Conservation (phyloP, 1,140 invertebrate genomes). For the Lepidurus arcticus region DNA sequence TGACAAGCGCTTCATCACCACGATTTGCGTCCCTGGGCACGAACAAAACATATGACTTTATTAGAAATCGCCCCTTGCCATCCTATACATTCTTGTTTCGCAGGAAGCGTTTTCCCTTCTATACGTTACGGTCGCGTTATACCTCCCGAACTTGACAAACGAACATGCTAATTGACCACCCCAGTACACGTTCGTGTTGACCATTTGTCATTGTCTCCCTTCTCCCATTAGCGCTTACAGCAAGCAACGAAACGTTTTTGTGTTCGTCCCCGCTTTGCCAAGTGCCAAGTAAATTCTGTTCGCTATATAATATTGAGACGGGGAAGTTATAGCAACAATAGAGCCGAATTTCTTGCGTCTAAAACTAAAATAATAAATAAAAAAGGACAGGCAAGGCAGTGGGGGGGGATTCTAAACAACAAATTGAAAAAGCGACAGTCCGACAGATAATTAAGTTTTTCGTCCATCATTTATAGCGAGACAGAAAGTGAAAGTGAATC, state of each 20-base stretch:
- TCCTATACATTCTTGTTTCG: background rate
- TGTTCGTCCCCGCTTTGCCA: background rate
- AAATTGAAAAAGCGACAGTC: no score
- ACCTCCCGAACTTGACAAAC: constrained; percentile 6
- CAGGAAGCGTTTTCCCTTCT: background rate
- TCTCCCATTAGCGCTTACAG: background rate
- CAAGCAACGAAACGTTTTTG: background rate
- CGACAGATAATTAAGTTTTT: no score
- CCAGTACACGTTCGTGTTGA: background rate
- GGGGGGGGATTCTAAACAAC: no score
- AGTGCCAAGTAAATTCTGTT: background rate
- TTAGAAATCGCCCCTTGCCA: background rate
- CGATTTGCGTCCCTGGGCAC: constrained; percentile 12
- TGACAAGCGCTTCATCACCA: constrained; percentile 18
- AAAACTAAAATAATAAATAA: no score
- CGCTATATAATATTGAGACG: no score
- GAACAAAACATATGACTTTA: constrained; percentile 12
- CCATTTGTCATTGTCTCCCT: constrained; percentile 15
- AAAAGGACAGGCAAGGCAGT: no score
- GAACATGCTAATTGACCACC: constrained; percentile 21
- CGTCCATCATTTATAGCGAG: no score
- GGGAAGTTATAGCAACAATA: no score
- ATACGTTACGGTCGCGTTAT: constrained; percentile 9
- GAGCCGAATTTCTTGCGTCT: no score
- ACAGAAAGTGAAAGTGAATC: no score